Evolutionary conservation across 2,888 invertebrate genomes (phyloP).

Genomic region (Drepana falcataria): DNA sequence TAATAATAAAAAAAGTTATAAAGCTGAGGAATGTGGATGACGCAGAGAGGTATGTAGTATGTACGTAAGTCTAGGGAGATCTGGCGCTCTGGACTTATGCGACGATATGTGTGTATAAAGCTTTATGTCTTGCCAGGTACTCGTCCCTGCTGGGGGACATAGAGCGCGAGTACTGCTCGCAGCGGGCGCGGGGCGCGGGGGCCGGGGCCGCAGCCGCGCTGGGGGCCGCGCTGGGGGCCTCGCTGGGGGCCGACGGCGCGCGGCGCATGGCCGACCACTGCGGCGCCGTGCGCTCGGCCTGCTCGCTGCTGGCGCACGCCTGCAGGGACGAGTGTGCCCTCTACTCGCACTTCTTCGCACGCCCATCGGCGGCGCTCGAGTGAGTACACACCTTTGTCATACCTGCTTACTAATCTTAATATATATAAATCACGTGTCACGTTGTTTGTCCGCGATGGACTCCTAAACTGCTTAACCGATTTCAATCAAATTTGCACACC

Average conservation of each 20-base stretch:
- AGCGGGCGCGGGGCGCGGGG: slow-evolving; percentile 84
- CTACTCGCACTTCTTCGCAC: slow-evolving; percentile 93
- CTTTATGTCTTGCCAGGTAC: slow-evolving; percentile 81
- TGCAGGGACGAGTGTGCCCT: slow-evolving; percentile 96
- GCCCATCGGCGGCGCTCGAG: slow-evolving; percentile 82
- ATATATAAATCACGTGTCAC: too few relatives aligned
- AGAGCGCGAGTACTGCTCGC: slow-evolving; percentile 89
- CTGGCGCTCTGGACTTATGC: too few relatives aligned
- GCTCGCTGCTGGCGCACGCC: slow-evolving; percentile 93
- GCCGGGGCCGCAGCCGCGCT: slow-evolving; percentile 85
- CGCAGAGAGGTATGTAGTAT: too few relatives aligned
- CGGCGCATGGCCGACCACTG: slow-evolving; percentile 85
- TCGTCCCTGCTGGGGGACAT: slow-evolving; percentile 86
- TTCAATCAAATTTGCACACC: too few relatives aligned
- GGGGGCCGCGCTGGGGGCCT: slow-evolving; percentile 72
- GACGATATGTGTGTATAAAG: too few relatives aligned
- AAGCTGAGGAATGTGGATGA: too few relatives aligned
- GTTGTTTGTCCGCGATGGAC: too few relatives aligned
- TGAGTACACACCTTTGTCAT: slow-evolving; percentile 43
- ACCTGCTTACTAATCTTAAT: not conserved
- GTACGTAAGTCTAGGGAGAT: too few relatives aligned
- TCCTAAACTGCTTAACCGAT: too few relatives aligned
- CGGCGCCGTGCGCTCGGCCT: slow-evolving; percentile 90
- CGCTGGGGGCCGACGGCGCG: slow-evolving; percentile 84
- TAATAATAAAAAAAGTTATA: too few relatives aligned